These are phyloP conservation scores for Euphonia xanthogaster DNA, from an alignment of 2,797 vertebrate species.

Conservation along the genomic window DNA sequence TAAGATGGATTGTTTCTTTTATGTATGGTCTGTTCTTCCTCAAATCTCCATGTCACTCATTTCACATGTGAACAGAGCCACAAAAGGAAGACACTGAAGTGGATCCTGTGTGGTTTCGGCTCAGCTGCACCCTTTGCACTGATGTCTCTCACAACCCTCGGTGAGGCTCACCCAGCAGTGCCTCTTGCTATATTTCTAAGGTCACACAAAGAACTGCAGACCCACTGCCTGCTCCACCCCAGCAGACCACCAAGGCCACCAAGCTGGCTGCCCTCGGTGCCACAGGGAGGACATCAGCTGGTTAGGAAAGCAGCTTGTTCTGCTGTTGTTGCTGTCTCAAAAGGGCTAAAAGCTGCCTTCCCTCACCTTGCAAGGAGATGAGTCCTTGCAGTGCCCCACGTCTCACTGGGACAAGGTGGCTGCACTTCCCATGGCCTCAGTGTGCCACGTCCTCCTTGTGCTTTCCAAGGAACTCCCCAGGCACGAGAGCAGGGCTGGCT, in stretches of 20 bases:
- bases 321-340: accelerated
- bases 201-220: background rate
- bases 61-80: background rate
- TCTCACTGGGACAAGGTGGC: background rate
- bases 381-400: accelerated
- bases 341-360: background rate
- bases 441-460: background rate
- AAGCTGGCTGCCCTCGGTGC: background rate
- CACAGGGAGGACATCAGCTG: background rate
- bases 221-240: background rate
- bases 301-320: background rate
- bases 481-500: background rate
- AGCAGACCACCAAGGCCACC: background rate
- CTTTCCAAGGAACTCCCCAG: background rate
- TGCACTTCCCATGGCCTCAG: accelerated
- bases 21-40: background rate
- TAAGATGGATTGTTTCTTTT: background rate
- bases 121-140: background rate
- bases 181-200: background rate
- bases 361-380: background rate
- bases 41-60: background rate
- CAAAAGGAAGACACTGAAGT: background rate
- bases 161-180: accelerated
- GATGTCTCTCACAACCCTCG: accelerated
- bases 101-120: background rate